Evolutionary conservation across 2,888 invertebrate genomes (phyloP).

Genomic region (Nemapogon koenigi): DNA sequence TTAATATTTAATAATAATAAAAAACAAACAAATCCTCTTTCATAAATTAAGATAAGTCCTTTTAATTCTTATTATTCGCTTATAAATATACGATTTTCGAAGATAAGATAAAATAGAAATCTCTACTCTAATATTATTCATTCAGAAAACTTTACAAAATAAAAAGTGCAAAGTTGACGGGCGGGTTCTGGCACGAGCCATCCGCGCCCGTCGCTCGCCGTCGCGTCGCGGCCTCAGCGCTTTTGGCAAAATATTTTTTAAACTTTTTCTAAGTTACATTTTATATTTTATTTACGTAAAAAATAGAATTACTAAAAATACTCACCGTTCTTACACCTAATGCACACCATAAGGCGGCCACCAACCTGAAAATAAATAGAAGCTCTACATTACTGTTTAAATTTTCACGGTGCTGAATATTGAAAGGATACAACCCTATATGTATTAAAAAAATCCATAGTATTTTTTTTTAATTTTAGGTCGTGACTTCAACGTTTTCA

Average conservation of each 20-base stretch:
- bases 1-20: too few relatives aligned
- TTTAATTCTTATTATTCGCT: too few relatives aligned
- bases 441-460: background rate
- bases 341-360: constrained; percentile 42
- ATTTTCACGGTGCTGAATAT: background rate
- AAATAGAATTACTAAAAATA: constrained; percentile 19
- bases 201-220: constrained; percentile 22
- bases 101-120: background rate
- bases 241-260: background rate
- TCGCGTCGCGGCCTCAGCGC: constrained; percentile 11
- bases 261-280: background rate
- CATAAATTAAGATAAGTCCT: too few relatives aligned
- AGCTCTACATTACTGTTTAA: background rate
- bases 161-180: constrained; percentile 38
- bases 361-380: constrained; percentile 32
- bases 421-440: too few relatives aligned
- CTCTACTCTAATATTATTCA: background rate
- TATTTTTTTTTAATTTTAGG: background rate
- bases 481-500: background rate
- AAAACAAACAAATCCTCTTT: too few relatives aligned
- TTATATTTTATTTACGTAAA: constrained; percentile 5
- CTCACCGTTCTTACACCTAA: constrained; percentile 46
- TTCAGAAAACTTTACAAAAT: constrained; percentile 35
- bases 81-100: too few relatives aligned
- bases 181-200: constrained; percentile 29